A percentile compares a stretch with the other conserved stretches of the same genome.
Conservation (phyloP, 2,888 invertebrate genomes). For the Coremacera marginata region DNA sequence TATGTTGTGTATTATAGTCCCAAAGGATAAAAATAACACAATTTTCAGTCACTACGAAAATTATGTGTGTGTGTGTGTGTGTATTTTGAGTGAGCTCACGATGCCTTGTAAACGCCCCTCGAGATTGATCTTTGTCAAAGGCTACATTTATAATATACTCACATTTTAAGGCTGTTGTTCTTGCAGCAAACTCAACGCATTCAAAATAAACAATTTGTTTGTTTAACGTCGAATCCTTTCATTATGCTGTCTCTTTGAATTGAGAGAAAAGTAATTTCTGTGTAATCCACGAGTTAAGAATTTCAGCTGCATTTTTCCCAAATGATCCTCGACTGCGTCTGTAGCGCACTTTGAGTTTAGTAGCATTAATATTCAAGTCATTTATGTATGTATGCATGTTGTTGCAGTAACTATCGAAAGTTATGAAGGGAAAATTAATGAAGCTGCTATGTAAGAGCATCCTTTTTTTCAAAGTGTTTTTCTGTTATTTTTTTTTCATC, state of each 20-base stretch:
- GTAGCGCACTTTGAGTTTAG: conserved; percentile 23
- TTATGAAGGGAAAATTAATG: conserved; percentile 40
- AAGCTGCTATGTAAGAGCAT: conserved; percentile 30
- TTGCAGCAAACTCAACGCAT: conserved; percentile 27
- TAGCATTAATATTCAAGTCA: conserved; percentile 14
- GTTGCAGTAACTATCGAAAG: background rate
- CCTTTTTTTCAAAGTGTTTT: conserved; percentile 30
- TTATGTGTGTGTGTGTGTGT: conserved; percentile 46
- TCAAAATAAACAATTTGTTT: conserved; percentile 39
- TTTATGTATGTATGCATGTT: background rate
- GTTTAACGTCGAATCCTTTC: conserved; percentile 53
- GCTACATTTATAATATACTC: background rate
- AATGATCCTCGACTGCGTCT: conserved; percentile 17
- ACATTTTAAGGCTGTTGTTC: conserved; percentile 22
- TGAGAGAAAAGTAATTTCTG: background rate
- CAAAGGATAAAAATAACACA: conserved; percentile 25
- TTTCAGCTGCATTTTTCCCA: conserved; percentile 30
- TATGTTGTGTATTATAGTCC: conserved; percentile 59
- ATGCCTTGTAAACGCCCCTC: conserved; percentile 57
- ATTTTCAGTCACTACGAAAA: conserved; percentile 40
- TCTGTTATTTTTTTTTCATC: background rate
- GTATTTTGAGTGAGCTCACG: conserved; percentile 42
- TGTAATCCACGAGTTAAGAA: background rate
- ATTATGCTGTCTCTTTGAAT: conserved; percentile 37
- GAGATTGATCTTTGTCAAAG: conserved; percentile 53